Evolutionary conservation across 92 coral and sea anemone genomes (phyloP).

Genomic region (Epizoanthus illoricatus): DNA sequence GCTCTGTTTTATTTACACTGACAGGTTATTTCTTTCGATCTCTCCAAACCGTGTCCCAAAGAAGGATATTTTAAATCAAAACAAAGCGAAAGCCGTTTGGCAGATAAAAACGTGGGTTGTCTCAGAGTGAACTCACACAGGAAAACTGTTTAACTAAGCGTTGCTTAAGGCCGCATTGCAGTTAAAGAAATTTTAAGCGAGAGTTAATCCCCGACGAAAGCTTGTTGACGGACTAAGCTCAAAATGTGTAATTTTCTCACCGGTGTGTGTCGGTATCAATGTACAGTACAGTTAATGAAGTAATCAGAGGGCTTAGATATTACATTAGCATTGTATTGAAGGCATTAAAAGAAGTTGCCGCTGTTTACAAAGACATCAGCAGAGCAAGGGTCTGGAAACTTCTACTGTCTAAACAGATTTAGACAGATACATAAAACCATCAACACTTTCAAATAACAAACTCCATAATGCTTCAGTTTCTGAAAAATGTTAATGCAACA

Average conservation of each 20-base stretch:
- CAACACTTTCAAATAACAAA: too few relatives aligned
- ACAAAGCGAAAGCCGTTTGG: neutral
- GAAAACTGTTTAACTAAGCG: conserved; percentile 4
- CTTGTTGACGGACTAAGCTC: conserved; percentile 33
- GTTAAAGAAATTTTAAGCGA: neutral
- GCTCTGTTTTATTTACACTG: too few relatives aligned
- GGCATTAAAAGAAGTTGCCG: conserved; percentile 38
- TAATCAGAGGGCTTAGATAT: conserved; percentile 35
- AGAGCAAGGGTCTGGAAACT: conserved; percentile 17
- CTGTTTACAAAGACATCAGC: conserved; percentile 17
- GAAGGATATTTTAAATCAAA: neutral
- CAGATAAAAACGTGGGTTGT: neutral
- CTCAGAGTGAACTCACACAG: neutral
- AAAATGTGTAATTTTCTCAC: conserved; percentile 37
- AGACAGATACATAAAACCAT: conserved; percentile 1
- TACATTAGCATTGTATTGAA: conserved; percentile 33
- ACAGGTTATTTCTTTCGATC: neutral
- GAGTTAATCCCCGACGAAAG: conserved; percentile 31
- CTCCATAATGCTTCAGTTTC: too few relatives aligned
- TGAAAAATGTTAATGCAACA: neutral
- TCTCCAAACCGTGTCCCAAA: neutral
- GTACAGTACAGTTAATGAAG: conserved; percentile 44
- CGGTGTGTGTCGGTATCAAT: conserved; percentile 27
- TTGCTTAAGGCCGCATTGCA: neutral
- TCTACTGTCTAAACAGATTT: conserved; percentile 29